Evolutionary conservation across 2,888 invertebrate species (phyloP).

Genomic region (Perithous albicinctus): DNA sequence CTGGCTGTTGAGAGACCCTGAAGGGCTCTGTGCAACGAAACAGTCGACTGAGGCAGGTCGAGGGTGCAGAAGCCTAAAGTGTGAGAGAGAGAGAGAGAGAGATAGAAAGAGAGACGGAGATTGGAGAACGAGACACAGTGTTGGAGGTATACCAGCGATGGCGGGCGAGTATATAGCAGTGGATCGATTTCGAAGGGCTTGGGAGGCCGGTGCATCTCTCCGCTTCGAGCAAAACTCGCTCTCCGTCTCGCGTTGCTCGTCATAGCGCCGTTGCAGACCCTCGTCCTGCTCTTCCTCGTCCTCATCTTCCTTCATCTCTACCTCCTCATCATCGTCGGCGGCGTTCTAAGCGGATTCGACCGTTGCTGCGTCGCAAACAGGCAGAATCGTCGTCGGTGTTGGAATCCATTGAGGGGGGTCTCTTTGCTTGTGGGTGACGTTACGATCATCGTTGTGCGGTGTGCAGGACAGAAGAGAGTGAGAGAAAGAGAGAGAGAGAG

Average conservation of each 20-base stretch:
- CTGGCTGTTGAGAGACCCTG: slow-evolving; percentile 46
- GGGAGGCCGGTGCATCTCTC: slow-evolving; percentile 61
- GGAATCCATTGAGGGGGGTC: slow-evolving; percentile 11
- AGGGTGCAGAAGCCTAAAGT: slow-evolving; percentile 1
- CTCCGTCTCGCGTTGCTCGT: not conserved
- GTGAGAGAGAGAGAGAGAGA: slow-evolving; percentile 29
- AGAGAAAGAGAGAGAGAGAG: slow-evolving; percentile 34
- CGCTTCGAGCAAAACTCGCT: not conserved
- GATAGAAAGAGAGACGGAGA: slow-evolving; percentile 20
- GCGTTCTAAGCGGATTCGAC: slow-evolving; percentile 66
- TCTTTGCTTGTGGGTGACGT: slow-evolving; percentile 49
- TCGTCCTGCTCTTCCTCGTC: slow-evolving; percentile 38
- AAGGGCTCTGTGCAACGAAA: slow-evolving; percentile 52
- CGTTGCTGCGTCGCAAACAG: slow-evolving; percentile 80
- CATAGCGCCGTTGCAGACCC: slow-evolving; percentile 35
- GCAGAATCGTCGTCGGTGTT: slow-evolving; percentile 79
- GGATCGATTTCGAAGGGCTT: slow-evolving; percentile 66
- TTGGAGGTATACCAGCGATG: too few relatives aligned
- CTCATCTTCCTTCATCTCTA: not conserved
- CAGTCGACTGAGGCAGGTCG: slow-evolving; percentile 39
- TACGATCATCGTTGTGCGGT: not conserved
- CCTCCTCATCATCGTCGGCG: slow-evolving; percentile 64
- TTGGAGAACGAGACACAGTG: too few relatives aligned
- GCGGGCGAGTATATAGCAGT: slow-evolving; percentile 48
- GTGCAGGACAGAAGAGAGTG: not conserved